Conservation (phyloP, 2,113 vertebrate genomes). For the Patagioenas fasciata region DNA sequence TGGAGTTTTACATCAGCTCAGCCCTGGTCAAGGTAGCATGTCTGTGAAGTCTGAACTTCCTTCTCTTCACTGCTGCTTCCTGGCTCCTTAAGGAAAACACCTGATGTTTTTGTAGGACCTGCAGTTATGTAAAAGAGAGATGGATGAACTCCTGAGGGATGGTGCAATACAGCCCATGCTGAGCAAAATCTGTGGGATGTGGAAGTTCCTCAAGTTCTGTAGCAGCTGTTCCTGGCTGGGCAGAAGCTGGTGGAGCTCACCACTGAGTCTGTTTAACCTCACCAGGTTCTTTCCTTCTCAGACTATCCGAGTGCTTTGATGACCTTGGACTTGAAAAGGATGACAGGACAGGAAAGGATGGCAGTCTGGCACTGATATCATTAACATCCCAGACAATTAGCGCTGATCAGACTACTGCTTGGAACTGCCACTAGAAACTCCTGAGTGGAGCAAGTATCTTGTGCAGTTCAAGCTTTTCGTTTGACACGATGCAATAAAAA, state of each 20-base stretch:
- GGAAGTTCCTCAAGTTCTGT: neutral
- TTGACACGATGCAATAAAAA: neutral
- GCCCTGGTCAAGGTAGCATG: neutral
- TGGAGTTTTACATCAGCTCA: neutral
- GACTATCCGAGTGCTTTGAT: neutral
- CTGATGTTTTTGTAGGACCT: neutral
- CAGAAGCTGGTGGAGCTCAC: neutral
- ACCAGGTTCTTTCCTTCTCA: neutral
- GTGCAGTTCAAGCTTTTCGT: neutral
- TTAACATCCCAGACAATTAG: neutral
- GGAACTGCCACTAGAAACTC: neutral
- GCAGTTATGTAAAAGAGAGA: neutral
- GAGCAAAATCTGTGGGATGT: neutral
- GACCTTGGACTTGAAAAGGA: neutral
- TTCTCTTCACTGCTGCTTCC: neutral
- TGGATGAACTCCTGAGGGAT: neutral
- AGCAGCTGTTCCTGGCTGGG: neutral
- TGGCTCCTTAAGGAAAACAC: neutral
- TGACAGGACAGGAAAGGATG: neutral
- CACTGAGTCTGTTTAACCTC: neutral
- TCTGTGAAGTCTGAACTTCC: neutral
- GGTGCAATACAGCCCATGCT: neutral
- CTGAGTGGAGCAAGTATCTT: neutral
- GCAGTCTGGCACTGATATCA: neutral
- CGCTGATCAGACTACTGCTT: neutral